Evolutionary conservation across 2,113 vertebrate species (phyloP).

Genomic region (Syngnathoides biaculeatus): DNA sequence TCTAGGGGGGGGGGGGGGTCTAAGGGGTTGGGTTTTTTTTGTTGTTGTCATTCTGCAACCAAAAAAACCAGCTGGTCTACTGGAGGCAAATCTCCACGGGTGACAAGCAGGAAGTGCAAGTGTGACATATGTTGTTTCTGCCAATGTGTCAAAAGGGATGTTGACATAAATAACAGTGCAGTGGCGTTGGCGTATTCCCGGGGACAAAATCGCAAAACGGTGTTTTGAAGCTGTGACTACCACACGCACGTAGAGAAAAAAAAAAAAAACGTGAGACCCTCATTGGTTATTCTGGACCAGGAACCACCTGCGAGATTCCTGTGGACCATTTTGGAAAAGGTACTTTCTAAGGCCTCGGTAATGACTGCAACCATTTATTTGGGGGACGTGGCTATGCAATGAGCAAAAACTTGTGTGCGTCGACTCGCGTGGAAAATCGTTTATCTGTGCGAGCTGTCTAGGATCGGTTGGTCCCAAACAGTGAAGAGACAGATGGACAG

Average conservation of each 20-base stretch:
- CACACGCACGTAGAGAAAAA: constrained; percentile 21
- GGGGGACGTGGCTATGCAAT: not conserved
- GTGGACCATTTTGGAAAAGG: constrained; percentile 36
- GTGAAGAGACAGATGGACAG: no score
- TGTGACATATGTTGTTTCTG: constrained; percentile 31
- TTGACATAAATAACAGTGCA: constrained; percentile 36
- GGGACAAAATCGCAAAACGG: constrained; percentile 18
- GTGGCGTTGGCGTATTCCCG: constrained; percentile 15
- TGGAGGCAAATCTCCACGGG: constrained; percentile 25
- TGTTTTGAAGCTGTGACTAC: constrained; percentile 45
- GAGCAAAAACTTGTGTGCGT: not conserved
- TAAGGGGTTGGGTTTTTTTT: constrained; percentile 1
- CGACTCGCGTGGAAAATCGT: not conserved
- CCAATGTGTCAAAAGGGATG: constrained; percentile 31
- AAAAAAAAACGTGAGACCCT: constrained; percentile 3
- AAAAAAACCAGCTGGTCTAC: constrained; percentile 6
- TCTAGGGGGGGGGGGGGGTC: not conserved
- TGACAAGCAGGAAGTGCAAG: constrained; percentile 46
- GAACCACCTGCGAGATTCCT: constrained; percentile 69
- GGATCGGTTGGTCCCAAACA: not conserved
- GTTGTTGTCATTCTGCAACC: constrained; percentile 11
- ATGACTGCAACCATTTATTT: not conserved
- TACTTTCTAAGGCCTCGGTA: not conserved
- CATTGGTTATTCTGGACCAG: constrained; percentile 33
- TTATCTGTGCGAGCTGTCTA: not conserved